phyloP scores from a whole-genome alignment of 1,140 invertebrate species.

The Euura lappo region DNA sequence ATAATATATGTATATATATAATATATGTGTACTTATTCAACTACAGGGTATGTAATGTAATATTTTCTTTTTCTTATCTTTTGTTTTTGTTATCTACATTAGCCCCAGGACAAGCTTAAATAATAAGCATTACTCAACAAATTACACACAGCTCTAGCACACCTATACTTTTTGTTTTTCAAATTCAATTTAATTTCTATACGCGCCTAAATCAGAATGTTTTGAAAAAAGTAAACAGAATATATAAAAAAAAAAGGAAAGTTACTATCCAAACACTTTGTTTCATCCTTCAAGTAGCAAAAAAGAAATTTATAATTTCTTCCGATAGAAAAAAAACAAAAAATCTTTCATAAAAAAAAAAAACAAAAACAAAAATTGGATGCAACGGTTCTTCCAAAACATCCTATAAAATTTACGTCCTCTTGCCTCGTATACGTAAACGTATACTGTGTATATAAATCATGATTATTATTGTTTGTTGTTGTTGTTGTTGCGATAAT shows the following conservation, averaged over 20 bases:
- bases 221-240: constrained; percentile 21
- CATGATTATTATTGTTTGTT: too few relatives aligned
- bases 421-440: too few relatives aligned
- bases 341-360: constrained; percentile 33
- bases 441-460: too few relatives aligned
- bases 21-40: background rate
- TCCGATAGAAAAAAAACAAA: constrained; percentile 10
- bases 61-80: background rate
- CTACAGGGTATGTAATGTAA: background rate
- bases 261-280: too few relatives aligned
- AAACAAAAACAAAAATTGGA: too few relatives aligned
- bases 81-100: background rate
- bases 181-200: constrained; percentile 30
- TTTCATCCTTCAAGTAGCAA: background rate
- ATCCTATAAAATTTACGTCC: too few relatives aligned
- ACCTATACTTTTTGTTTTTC: constrained; percentile 30
- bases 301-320: too few relatives aligned
- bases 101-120: too few relatives aligned
- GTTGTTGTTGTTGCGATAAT: too few relatives aligned
- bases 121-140: too few relatives aligned
- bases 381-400: too few relatives aligned
- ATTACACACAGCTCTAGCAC: too few relatives aligned
- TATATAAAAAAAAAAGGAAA: constrained; percentile 24
- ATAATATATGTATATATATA: constrained; percentile 26
- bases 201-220: constrained; percentile 24